Evolutionary conservation across 2,113 vertebrate species (phyloP), one percentile per base, ranked within the genome.

Genomic region (Mirza zaza): DNA sequence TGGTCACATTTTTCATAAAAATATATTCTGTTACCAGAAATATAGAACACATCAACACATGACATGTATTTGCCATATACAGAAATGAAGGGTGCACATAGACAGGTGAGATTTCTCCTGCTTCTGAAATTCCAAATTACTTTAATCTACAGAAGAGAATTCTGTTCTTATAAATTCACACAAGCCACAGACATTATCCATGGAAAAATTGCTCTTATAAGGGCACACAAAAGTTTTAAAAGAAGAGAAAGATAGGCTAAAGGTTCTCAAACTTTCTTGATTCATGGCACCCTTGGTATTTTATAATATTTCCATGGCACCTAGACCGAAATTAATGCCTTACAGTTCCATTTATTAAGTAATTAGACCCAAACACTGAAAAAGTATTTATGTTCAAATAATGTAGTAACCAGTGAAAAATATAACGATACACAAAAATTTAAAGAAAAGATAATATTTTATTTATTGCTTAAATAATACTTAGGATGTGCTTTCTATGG

Each of bases 391-490:
- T 88, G 5, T 73, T 59, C 32, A n/a, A 55, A 21, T 7, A 79
- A n/a, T 20, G 8, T 7, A 50, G 11, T 68, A 65, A 84, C 23
- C 12, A 13, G 39, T 52, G 55, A 77, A 83, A 92, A 52, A 57
- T 32, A 83, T 6, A 85, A 76, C 55, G 34, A 50, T 8, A 23
- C 0, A 21, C 13, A 27, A 2, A 71, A 20, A 81, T 50, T 39
- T 79, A 73, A 75, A 32, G 8, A 75, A 95, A 48, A 45, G 6
- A 25, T 32, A 36, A 23, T 45, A 42, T 52, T 83, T 67, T 68
- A 57, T 68, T 71, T 92, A 32, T 95, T 89, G 83, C 36, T 91
- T 81, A 83, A 88, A 34, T 85, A 85, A 76, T 71, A 76, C 36
- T 39, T 57, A 67, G 34, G 15, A 76, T 17, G 8, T n/a, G 8